phyloP scores from a whole-genome alignment of 2,888 invertebrate genomes.

The Lysandra coridon region DNA sequence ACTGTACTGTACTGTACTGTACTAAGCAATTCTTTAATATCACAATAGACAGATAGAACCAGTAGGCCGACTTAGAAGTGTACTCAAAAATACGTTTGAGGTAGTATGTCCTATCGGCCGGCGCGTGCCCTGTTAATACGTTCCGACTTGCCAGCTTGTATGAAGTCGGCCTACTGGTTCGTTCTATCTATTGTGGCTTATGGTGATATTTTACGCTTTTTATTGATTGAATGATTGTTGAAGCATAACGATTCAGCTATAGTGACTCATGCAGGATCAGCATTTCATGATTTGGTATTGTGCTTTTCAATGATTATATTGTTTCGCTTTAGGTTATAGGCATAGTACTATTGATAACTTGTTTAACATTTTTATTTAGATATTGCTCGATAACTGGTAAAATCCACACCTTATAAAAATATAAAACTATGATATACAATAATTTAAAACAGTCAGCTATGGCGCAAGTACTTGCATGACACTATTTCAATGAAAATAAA shows the following conservation, averaged over 20 bases:
- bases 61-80: too few species aligned
- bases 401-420: constrained; percentile 12
- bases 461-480: not conserved
- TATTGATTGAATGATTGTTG: not conserved
- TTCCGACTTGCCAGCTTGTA: too few species aligned
- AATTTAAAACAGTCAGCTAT: not conserved
- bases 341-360: constrained; percentile 1
- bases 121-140: too few species aligned
- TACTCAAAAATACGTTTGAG: too few species aligned
- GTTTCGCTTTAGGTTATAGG: constrained; percentile 1
- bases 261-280: constrained; percentile 15
- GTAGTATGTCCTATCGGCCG: too few species aligned
- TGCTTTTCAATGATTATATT: constrained; percentile 9
- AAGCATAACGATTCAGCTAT: constrained; percentile 15
- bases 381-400: constrained; percentile 3
- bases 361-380: constrained; percentile 2
- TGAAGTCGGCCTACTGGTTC: too few species aligned
- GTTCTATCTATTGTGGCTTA: not conserved
- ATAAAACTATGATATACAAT: constrained; percentile 11
- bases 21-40: not conserved
- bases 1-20: not conserved
- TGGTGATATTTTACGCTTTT: constrained; percentile 2
- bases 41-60: too few species aligned
- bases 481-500: not conserved
- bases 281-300: constrained; percentile 6